Conservation (phyloP, 2,888 invertebrate genomes). For the Coremacera marginata region DNA sequence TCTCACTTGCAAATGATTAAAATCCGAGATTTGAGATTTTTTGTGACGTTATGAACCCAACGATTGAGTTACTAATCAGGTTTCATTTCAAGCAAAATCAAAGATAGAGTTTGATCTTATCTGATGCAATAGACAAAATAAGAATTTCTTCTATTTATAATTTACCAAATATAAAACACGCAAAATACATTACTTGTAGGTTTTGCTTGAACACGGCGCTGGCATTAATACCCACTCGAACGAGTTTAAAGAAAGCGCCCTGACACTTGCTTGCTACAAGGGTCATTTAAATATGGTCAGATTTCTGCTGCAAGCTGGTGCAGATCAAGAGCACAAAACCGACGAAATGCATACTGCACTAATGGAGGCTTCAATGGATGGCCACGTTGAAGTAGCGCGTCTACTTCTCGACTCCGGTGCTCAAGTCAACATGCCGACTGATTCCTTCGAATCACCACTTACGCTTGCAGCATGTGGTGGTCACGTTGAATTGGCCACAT, state of each 20-base stretch:
- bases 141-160: neutral
- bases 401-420: slow-evolving; percentile 96
- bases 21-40: slow-evolving; percentile 74
- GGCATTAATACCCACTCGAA: slow-evolving; percentile 99
- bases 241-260: slow-evolving; percentile 98
- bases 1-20: slow-evolving; percentile 70
- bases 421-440: slow-evolving; percentile 98
- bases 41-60: slow-evolving; percentile 40
- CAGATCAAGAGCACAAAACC: slow-evolving; percentile 98
- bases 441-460: slow-evolving; percentile 98
- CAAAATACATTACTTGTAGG: slow-evolving; percentile 65
- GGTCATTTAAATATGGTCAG: slow-evolving; percentile 98
- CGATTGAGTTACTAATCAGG: slow-evolving; percentile 64
- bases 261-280: slow-evolving; percentile 95
- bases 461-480: slow-evolving; percentile 99
- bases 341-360: slow-evolving; percentile 99
- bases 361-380: slow-evolving; percentile 99
- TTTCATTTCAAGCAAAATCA: slow-evolving; percentile 49
- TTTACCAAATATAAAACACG: neutral
- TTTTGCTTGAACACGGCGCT: slow-evolving; percentile 92
- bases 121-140: slow-evolving; percentile 58
- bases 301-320: slow-evolving; percentile 94
- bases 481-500: slow-evolving; percentile 95
- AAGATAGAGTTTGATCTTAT: slow-evolving; percentile 70
- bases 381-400: slow-evolving; percentile 97